These are phyloP conservation scores for Ophion ventricosus DNA, from an alignment of 2,888 invertebrate species.

Conservation along the genomic window DNA sequence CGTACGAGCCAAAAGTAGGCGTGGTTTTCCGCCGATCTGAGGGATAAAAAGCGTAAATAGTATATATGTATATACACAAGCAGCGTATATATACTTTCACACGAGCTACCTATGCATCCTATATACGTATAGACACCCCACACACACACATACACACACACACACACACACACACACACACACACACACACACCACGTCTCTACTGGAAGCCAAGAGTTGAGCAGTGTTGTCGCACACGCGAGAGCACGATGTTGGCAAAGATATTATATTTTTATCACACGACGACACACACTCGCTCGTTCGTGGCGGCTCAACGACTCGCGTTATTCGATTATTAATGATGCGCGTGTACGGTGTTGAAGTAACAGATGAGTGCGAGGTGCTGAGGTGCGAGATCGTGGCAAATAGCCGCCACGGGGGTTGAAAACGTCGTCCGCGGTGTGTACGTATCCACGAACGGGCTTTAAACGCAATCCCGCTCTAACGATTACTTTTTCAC, in stretches of 20 bases:
- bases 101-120: not conserved
- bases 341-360: constrained; percentile 78
- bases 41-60: constrained; percentile 41
- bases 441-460: constrained; percentile 13
- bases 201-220: constrained; percentile 33
- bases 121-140: constrained; percentile 27
- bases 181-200: not conserved
- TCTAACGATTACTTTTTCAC: not conserved
- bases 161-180: not conserved
- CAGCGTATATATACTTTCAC: not conserved
- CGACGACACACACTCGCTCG: constrained; percentile 61
- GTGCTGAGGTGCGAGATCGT: constrained; percentile 72
- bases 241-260: constrained; percentile 62
- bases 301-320: constrained; percentile 70
- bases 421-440: constrained; percentile 67
- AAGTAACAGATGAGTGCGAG: constrained; percentile 75
- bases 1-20: constrained; percentile 81
- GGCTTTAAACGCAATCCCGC: not conserved
- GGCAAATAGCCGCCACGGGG: constrained; percentile 76
- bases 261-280: constrained; percentile 67
- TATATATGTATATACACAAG: constrained; percentile 6
- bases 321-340: constrained; percentile 77
- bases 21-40: constrained; percentile 77
- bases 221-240: constrained; percentile 53
- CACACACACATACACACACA: too few species aligned